Evolutionary conservation across 2,113 vertebrate genomes (phyloP).

Genomic region (Alligator sinensis): DNA sequence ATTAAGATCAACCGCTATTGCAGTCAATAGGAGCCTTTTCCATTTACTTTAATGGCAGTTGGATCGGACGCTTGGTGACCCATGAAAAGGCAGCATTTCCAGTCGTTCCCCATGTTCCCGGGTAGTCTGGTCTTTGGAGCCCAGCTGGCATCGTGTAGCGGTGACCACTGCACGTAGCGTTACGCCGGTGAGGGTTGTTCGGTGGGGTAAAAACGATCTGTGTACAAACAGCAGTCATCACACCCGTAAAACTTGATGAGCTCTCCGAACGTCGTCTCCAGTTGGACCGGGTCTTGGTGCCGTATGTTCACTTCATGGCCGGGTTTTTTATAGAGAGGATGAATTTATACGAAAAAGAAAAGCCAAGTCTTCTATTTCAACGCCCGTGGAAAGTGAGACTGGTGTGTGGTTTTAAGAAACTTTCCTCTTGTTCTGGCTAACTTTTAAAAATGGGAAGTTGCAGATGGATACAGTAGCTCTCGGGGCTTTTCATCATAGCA

Average conservation of each 20-base stretch:
- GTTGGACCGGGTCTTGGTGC: conserved; percentile 2
- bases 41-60: too few species aligned
- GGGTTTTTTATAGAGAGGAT: conserved; percentile 52
- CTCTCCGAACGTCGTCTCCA: conserved; percentile 43
- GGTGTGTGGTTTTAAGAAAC: conserved; percentile 50
- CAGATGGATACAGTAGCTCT: conserved; percentile 37
- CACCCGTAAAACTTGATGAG: conserved; percentile 29
- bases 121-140: rapidly evolving
- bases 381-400: conserved; percentile 25
- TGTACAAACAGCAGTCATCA: neutral
- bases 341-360: conserved; percentile 61
- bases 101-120: too few species aligned
- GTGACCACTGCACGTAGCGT: rapidly evolving
- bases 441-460: conserved; percentile 53
- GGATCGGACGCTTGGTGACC: too few species aligned
- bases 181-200: neutral
- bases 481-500: conserved; percentile 47
- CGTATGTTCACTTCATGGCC: conserved; percentile 33
- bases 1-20: too few species aligned
- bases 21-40: too few species aligned
- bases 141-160: rapidly evolving
- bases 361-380: conserved; percentile 45
- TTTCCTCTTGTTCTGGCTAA: conserved; percentile 51
- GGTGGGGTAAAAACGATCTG: neutral
- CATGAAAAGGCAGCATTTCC: too few species aligned